Evolutionary conservation across 92 coral and sea anemone genomes (phyloP).

Genomic region (Palythoa grandiflora): DNA sequence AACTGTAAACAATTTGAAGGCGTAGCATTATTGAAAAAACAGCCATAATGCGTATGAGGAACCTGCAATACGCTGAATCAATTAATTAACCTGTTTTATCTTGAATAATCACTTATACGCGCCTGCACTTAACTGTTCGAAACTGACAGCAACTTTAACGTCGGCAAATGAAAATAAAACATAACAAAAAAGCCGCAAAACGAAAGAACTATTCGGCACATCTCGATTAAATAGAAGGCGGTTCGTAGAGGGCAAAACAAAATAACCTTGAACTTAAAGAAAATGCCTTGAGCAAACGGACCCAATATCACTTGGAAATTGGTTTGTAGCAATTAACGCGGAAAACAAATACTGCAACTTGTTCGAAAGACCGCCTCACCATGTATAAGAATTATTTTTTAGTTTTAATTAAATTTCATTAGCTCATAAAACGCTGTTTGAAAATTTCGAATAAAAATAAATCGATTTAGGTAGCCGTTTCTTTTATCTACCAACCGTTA

Average conservation of each 20-base stretch:
- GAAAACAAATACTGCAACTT: constrained; percentile 15
- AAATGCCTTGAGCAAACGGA: not conserved
- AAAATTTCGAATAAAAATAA: not conserved
- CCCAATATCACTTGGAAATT: not conserved
- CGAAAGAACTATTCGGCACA: not conserved
- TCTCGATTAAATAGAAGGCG: not conserved
- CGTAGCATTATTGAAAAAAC: not conserved
- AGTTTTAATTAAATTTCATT: not conserved
- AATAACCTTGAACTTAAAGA: not conserved
- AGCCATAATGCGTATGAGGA: not conserved
- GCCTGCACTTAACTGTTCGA: not conserved
- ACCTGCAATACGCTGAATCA: not conserved
- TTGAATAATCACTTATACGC: not conserved
- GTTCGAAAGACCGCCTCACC: not conserved
- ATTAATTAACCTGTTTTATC: not conserved
- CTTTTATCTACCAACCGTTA: not conserved
- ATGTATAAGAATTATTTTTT: not conserved
- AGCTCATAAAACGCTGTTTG: not conserved
- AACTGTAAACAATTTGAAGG: too few relatives aligned
- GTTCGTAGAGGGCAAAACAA: not conserved
- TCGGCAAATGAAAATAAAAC: not conserved
- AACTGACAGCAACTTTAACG: not conserved
- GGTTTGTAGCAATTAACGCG: constrained; percentile 27
- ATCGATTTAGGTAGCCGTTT: not conserved
- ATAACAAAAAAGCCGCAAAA: not conserved